A percentile compares a stretch with the other conserved stretches of the same genome.
phyloP scores from a whole-genome alignment of 37 sponge, comb jelly and placozoan species.

The Hexactinellida sp. region DNA sequence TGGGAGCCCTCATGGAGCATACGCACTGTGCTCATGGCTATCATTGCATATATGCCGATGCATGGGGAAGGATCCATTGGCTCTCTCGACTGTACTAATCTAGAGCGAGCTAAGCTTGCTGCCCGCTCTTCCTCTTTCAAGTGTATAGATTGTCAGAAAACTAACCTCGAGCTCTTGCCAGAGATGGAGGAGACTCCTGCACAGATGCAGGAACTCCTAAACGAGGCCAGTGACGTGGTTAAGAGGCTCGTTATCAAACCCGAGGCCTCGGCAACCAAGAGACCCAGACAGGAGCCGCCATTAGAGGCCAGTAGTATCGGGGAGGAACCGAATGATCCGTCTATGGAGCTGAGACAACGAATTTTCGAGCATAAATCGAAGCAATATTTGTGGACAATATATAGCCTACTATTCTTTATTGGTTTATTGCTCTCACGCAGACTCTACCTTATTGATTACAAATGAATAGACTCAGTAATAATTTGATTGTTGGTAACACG shows the following conservation, averaged over 20 bases:
- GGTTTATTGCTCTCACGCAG: not conserved
- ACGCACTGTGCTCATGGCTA: slow-evolving; percentile 83
- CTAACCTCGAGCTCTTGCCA: slow-evolving; percentile 7
- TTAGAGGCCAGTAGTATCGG: not conserved
- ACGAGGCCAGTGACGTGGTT: not conserved
- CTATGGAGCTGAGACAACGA: not conserved
- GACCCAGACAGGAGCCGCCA: not conserved
- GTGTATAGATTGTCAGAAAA: not conserved
- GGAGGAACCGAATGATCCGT: not conserved
- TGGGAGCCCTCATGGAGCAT: slow-evolving; percentile 99
- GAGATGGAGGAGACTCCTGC: not conserved
- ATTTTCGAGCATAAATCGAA: not conserved
- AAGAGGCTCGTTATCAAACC: not conserved
- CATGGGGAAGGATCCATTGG: slow-evolving; percentile 83
- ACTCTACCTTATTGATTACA: not conserved
- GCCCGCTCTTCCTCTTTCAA: not conserved
- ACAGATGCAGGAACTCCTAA: not conserved
- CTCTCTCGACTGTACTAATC: slow-evolving; percentile 68
- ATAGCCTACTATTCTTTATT: not conserved
- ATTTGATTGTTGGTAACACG: no score
- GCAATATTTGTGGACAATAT: not conserved
- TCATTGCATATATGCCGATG: slow-evolving; percentile 95
- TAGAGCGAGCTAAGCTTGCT: slow-evolving; percentile 64
- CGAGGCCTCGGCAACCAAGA: not conserved
- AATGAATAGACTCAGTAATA: no score